These are phyloP conservation scores for Acrossocheilus wenchowensis DNA, from an alignment of 2,797 vertebrate species.

Conservation along the genomic window DNA sequence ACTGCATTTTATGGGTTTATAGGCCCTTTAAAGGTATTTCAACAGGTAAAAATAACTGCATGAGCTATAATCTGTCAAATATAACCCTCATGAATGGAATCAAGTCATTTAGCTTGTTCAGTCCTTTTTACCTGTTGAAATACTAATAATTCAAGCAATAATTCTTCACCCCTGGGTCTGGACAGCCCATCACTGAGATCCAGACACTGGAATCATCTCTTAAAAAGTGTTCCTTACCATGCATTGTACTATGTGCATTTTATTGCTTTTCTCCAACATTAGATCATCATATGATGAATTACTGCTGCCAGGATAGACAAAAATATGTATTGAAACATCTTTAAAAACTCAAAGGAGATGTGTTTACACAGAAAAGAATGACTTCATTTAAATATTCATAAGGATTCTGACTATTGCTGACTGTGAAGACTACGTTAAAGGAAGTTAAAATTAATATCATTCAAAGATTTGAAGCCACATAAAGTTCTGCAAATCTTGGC, in stretches of 20 bases:
- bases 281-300: constrained; percentile 2
- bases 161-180: neutral
- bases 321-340: neutral
- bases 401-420: neutral
- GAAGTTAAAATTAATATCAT: neutral
- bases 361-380: neutral
- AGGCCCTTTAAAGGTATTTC: no score
- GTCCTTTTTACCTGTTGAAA: no score
- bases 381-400: neutral
- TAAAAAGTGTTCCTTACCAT: neutral
- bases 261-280: neutral
- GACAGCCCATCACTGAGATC: neutral
- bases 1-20: no score
- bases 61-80: no score
- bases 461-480: neutral
- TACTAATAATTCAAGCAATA: neutral
- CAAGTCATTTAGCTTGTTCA: no score
- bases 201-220: neutral
- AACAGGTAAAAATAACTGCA: neutral
- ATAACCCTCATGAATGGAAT: no score
- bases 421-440: neutral
- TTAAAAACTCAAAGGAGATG: neutral
- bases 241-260: neutral
- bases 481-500: neutral
- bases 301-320: neutral